These are phyloP conservation scores for Prionailurus viverrinus DNA, from an alignment of 2,113 vertebrate genomes.

Conservation along the genomic window DNA sequence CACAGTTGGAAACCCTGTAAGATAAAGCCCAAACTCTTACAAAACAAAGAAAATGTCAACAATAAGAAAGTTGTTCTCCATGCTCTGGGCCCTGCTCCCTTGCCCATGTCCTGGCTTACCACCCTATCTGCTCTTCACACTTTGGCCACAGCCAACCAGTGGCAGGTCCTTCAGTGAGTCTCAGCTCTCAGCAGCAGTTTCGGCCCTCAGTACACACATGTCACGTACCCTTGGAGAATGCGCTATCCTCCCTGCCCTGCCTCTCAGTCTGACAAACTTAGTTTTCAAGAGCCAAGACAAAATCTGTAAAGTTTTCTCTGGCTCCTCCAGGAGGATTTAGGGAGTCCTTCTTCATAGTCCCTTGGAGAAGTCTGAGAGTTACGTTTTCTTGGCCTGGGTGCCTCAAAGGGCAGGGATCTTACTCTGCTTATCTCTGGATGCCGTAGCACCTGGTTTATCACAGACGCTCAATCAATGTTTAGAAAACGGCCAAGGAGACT, in stretches of 20 bases:
- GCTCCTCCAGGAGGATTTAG: neutral
- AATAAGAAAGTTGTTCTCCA: neutral
- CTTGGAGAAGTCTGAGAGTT: neutral
- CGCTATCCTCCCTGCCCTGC: neutral
- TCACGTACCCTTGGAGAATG: neutral
- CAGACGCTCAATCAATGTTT: constrained; percentile 49
- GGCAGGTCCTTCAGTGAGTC: neutral
- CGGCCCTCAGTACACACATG: neutral
- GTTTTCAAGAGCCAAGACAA: neutral
- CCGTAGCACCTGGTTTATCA: constrained; percentile 37
- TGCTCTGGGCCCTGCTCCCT: neutral
- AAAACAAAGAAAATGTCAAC: neutral
- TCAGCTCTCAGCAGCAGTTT: neutral
- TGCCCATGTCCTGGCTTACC: neutral
- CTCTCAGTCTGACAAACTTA: neutral
- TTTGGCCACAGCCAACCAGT: neutral
- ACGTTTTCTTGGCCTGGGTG: neutral
- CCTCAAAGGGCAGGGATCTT: constrained; percentile 9
- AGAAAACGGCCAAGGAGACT: constrained; percentile 25
- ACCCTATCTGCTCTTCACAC: neutral
- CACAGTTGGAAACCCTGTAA: neutral
- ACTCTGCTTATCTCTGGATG: constrained; percentile 38
- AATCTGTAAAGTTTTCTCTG: neutral
- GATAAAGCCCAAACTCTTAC: constrained; percentile 13
- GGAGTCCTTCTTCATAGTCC: neutral